Conservation (phyloP, 1,140 invertebrate species). For the Drosophila paulistorum region DNA sequence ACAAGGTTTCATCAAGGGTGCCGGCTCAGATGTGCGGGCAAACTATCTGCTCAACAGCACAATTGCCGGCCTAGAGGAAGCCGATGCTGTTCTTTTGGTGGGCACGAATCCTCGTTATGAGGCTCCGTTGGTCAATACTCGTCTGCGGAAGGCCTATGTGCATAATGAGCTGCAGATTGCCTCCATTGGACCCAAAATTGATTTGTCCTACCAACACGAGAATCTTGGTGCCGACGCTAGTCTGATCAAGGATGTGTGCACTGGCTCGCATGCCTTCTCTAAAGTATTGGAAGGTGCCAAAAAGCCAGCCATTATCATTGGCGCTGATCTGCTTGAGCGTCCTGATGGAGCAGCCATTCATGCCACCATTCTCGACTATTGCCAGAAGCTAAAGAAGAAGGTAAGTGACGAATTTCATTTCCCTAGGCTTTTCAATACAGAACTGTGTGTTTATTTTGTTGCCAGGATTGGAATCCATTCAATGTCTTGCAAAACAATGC, state of each 20-base stretch:
- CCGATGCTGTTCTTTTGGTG: conserved; percentile 96
- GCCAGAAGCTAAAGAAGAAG: conserved; percentile 84
- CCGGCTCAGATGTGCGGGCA: conserved; percentile 94
- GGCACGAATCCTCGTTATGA: conserved; percentile 99
- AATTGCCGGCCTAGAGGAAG: conserved; percentile 95
- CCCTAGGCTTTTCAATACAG: background rate
- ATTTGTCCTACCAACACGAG: conserved; percentile 97
- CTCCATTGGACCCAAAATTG: conserved; percentile 94
- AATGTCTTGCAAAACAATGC: conserved; percentile 96
- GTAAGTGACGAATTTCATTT: conserved; percentile 60
- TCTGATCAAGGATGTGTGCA: conserved; percentile 89
- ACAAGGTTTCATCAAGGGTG: conserved; percentile 92
- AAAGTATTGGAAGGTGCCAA: conserved; percentile 91
- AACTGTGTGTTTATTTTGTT: background rate
- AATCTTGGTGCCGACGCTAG: conserved; percentile 92
- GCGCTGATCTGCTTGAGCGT: conserved; percentile 91
- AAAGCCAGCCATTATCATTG: conserved; percentile 95
- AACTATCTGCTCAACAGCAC: conserved; percentile 96
- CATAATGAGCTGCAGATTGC: conserved; percentile 93
- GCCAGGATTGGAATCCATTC: conserved; percentile 88
- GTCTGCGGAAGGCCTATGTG: conserved; percentile 96
- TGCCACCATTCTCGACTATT: conserved; percentile 89
- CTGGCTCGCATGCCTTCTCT: conserved; percentile 90
- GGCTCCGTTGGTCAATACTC: conserved; percentile 98
- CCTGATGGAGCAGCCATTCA: conserved; percentile 91